These are phyloP conservation scores for Bungarus multicinctus DNA, from an alignment of 2,113 vertebrate genomes.

Conservation along the genomic window DNA sequence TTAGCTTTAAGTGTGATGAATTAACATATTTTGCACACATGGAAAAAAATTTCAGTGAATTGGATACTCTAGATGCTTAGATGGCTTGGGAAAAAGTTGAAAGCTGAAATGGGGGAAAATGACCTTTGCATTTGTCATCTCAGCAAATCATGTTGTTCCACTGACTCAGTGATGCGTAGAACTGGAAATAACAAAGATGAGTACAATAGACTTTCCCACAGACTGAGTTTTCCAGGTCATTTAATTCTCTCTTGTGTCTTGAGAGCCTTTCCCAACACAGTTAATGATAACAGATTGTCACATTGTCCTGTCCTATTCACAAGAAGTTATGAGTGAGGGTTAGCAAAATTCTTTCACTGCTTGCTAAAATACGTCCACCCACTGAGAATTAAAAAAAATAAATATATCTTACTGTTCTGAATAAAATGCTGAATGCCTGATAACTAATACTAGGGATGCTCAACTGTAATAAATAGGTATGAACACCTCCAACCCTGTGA, in stretches of 20 bases:
- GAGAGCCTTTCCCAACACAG: slow-evolving; percentile 63
- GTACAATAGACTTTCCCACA: slow-evolving; percentile 67
- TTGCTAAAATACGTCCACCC: slow-evolving; percentile 21
- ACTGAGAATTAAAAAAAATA: slow-evolving; percentile 6
- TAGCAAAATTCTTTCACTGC: slow-evolving; percentile 10
- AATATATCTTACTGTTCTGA: not conserved
- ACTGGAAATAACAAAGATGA: slow-evolving; percentile 64
- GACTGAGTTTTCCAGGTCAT: slow-evolving; percentile 73
- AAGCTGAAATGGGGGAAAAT: slow-evolving; percentile 53
- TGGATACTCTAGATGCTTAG: slow-evolving; percentile 34
- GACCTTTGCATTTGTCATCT: slow-evolving; percentile 60
- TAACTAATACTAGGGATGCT: not conserved
- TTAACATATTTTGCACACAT: not conserved
- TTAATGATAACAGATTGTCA: slow-evolving; percentile 73
- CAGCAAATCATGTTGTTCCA: slow-evolving; percentile 61
- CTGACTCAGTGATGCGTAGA: slow-evolving; percentile 51
- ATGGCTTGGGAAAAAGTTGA: slow-evolving; percentile 40
- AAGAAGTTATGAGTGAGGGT: slow-evolving; percentile 38
- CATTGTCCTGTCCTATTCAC: slow-evolving; percentile 56
- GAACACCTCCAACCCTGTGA: not conserved
- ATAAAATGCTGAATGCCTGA: not conserved
- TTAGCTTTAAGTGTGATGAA: slow-evolving; percentile 26
- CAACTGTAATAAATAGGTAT: not conserved
- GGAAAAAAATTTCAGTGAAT: slow-evolving; percentile 10
- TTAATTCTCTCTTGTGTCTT: slow-evolving; percentile 69